Evolutionary conservation across 2,797 vertebrate genomes (phyloP).

Genomic region (Pangasius mekongensis): DNA sequence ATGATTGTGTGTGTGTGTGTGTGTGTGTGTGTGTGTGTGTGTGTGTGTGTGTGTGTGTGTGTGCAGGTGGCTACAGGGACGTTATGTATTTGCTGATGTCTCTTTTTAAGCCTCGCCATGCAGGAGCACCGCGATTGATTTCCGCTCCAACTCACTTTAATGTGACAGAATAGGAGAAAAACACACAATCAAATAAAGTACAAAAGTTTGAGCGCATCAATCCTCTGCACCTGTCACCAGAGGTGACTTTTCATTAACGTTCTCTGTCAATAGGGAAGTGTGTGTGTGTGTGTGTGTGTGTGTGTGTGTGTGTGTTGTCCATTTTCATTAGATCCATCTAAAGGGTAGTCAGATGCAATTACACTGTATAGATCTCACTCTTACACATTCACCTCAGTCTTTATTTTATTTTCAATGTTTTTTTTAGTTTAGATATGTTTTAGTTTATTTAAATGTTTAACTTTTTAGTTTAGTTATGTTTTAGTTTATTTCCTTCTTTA

Average conservation of each 20-base stretch:
- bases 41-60: neutral
- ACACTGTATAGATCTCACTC: conserved; percentile 21
- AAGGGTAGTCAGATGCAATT: conserved; percentile 16
- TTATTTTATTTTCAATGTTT: no score
- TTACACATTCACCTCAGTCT: neutral
- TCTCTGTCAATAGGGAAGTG: neutral
- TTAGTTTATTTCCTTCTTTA: neutral
- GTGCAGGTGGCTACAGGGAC: neutral
- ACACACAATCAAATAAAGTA: conserved; percentile 85
- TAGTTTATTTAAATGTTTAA: no score
- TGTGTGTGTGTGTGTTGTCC: neutral
- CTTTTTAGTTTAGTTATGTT: no score
- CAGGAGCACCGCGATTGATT: neutral
- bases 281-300: neutral
- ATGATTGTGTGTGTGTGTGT: neutral
- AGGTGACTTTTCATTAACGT: conserved; percentile 93
- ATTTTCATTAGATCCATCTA: conserved; percentile 17
- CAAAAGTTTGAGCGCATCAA: conserved; percentile 87
- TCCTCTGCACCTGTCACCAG: conserved; percentile 83
- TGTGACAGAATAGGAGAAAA: conserved; percentile 29
- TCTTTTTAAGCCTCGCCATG: neutral
- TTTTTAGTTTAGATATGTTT: no score
- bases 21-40: neutral
- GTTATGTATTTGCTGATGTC: conserved; percentile 34
- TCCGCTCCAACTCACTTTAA: neutral